These are phyloP conservation scores for Acleris cristana DNA, from an alignment of 2,888 invertebrate genomes.

Conservation along the genomic window DNA sequence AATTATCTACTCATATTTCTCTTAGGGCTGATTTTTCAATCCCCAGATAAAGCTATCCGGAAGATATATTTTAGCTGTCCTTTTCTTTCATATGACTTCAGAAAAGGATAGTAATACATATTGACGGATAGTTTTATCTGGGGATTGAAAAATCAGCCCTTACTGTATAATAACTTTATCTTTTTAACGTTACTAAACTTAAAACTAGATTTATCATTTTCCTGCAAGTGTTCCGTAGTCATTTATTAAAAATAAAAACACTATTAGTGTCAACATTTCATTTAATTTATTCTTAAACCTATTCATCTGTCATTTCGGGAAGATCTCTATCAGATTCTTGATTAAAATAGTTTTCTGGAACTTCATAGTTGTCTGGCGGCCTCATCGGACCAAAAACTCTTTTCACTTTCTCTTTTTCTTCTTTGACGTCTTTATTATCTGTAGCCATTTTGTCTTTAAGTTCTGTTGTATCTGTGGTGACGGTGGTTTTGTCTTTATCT, in stretches of 20 bases:
- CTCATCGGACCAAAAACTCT: slow-evolving; percentile 77
- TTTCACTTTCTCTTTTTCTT: slow-evolving; percentile 43
- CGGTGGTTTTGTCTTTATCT: not conserved
- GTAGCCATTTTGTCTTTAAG: slow-evolving; percentile 13
- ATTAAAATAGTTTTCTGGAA: slow-evolving; percentile 75
- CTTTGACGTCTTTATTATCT: slow-evolving; percentile 19
- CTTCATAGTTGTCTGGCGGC: slow-evolving; percentile 74
- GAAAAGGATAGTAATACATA: no score
- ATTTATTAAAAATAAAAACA: not conserved
- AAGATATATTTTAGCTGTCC: no score
- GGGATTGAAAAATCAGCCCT: no score
- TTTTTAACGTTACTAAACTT: no score
- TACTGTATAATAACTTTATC: no score
- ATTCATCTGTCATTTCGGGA: slow-evolving; percentile 72
- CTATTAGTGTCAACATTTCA: not conserved
- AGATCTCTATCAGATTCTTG: slow-evolving; percentile 73
- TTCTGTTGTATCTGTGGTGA: slow-evolving; percentile 15
- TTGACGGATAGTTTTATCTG: no score
- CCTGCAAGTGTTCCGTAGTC: no score
- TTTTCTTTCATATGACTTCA: no score
- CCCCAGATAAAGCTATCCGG: no score
- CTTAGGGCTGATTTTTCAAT: no score
- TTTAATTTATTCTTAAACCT: slow-evolving; percentile 19
- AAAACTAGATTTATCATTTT: no score
- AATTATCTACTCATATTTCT: no score